phyloP scores from a whole-genome alignment of 2,888 invertebrate genomes.

The Ophion costatus region DNA sequence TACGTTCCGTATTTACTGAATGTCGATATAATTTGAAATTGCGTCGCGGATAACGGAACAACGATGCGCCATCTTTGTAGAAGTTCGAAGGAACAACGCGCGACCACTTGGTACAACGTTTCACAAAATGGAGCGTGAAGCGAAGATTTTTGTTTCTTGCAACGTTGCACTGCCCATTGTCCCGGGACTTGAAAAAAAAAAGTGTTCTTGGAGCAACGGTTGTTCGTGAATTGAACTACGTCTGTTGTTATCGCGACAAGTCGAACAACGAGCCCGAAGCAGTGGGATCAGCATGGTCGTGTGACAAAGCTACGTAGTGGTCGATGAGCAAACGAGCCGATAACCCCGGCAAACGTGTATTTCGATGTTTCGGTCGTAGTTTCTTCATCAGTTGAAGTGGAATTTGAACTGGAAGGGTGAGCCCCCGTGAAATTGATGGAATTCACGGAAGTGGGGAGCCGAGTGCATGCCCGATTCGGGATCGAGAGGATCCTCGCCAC shows the following conservation, averaged over 20 bases:
- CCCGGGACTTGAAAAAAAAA: conserved; percentile 3
- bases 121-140: not conserved
- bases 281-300: conserved; percentile 21
- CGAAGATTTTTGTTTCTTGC: not conserved
- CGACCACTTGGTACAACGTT: not conserved
- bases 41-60: conserved; percentile 8
- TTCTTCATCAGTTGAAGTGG: conserved; percentile 91
- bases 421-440: conserved; percentile 90
- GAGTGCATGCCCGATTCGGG: conserved; percentile 91
- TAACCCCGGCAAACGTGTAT: not conserved
- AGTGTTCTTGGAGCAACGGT: conserved; percentile 43
- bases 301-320: conserved; percentile 38
- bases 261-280: conserved; percentile 41
- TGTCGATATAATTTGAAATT: conserved; percentile 7
- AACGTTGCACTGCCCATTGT: conserved; percentile 4
- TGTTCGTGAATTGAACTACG: conserved; percentile 27
- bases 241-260: not conserved
- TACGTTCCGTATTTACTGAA: conserved; percentile 20
- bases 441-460: conserved; percentile 86
- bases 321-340: conserved; percentile 34
- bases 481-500: conserved; percentile 98
- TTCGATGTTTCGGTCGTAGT: not conserved
- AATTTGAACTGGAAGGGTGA: conserved; percentile 98
- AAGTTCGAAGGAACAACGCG: conserved; percentile 8
- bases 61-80: conserved; percentile 36